Conservation (phyloP, 2,888 invertebrate genomes). For the Gymnocheta viridis region DNA sequence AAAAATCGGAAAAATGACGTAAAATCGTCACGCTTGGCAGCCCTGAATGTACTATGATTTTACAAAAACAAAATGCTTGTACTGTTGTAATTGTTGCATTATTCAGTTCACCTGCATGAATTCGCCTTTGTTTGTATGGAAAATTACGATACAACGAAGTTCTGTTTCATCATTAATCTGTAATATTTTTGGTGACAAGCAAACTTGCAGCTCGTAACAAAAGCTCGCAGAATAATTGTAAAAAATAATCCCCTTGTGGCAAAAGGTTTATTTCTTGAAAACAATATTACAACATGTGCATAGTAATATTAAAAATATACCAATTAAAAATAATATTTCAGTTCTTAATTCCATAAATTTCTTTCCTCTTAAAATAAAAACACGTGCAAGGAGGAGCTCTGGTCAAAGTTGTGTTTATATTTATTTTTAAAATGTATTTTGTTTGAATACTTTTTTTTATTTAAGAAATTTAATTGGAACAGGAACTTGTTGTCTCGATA, state of each 20-base stretch:
- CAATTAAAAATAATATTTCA: not conserved
- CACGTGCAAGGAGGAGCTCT: conserved; percentile 1
- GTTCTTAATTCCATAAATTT: not conserved
- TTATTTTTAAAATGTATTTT: not conserved
- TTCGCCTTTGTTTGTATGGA: too few species aligned
- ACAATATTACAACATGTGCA: not conserved
- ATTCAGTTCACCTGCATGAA: too few species aligned
- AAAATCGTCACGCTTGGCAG: too few species aligned
- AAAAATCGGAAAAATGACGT: too few species aligned
- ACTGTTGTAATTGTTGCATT: too few species aligned
- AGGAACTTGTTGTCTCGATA: too few species aligned
- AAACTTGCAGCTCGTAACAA: not conserved
- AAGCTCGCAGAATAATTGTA: not conserved
- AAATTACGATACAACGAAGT: too few species aligned
- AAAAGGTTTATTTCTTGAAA: not conserved
- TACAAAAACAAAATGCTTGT: too few species aligned
- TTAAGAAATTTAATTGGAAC: not conserved
- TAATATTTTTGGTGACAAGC: not conserved
- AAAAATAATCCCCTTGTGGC: conserved; percentile 6
- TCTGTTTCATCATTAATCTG: too few species aligned
- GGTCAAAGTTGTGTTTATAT: not conserved
- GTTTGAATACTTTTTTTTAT: not conserved
- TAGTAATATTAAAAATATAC: not conserved
- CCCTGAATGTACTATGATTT: too few species aligned
- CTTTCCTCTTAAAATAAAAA: not conserved